These are phyloP conservation scores for Mesocentrotus franciscanus DNA, from an alignment of 53 echinoderm and acorn worm species.

Conservation along the genomic window DNA sequence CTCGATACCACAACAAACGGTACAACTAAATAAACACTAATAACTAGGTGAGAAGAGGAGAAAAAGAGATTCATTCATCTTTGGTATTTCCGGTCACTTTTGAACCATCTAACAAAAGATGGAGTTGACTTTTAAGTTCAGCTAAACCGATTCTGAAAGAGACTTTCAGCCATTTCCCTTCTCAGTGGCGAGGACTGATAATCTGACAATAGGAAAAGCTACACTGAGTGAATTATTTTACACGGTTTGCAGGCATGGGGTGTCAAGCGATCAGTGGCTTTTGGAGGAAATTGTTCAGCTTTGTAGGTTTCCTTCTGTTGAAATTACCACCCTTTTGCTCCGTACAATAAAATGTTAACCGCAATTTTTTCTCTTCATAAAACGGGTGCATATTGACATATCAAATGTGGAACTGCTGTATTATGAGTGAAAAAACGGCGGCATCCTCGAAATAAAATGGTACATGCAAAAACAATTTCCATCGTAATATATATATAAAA, in stretches of 20 bases:
- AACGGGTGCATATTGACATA: too few species aligned
- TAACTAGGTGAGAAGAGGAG: neutral
- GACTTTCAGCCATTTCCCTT: neutral
- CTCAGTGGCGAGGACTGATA: neutral
- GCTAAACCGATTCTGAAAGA: constrained; percentile 23
- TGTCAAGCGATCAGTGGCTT: neutral
- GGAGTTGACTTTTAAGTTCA: neutral
- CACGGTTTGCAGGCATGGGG: neutral
- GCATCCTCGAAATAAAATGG: too few species aligned
- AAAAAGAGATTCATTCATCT: neutral
- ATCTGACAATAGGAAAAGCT: neutral
- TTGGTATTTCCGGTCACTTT: neutral
- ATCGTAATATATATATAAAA: too few species aligned
- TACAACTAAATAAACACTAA: neutral
- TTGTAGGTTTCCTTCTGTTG: neutral
- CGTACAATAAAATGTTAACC: neutral
- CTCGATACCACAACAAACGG: neutral
- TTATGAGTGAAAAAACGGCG: too few species aligned
- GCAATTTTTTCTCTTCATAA: neutral
- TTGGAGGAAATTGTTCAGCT: neutral
- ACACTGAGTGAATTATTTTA: neutral
- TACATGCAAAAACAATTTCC: too few species aligned
- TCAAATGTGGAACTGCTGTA: too few species aligned
- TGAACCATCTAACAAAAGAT: neutral
- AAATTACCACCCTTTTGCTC: neutral